phyloP scores from a whole-genome alignment of 2,888 invertebrate genomes.

The Dichetophora obliterata region DNA sequence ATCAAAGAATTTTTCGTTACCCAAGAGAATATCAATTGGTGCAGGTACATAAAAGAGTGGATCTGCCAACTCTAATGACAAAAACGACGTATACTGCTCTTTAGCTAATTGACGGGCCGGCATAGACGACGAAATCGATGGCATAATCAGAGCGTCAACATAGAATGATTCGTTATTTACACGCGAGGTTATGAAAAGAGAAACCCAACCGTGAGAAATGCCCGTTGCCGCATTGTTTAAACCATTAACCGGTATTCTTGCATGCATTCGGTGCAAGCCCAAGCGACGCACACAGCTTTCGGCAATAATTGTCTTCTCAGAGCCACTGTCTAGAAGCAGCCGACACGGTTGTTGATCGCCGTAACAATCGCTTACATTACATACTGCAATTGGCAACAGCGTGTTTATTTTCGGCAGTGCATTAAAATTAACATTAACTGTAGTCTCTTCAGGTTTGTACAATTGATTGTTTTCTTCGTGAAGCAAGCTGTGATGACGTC shows the following conservation, averaged over 20 bases:
- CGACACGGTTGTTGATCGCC: not conserved
- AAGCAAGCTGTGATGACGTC: no score
- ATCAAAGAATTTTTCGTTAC: conserved; percentile 6
- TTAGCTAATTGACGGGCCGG: no score
- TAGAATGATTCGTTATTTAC: not conserved
- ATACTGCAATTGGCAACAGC: not conserved
- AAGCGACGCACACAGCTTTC: no score
- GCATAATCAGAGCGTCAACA: no score
- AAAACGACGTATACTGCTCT: not conserved
- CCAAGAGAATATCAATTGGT: conserved; percentile 2
- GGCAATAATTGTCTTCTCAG: no score
- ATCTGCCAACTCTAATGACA: conserved; percentile 1
- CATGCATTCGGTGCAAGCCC: not conserved
- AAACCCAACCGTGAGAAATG: not conserved
- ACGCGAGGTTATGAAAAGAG: not conserved
- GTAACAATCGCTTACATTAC: not conserved
- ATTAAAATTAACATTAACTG: no score
- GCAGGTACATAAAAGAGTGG: not conserved
- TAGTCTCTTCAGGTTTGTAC: no score
- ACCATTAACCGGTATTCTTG: not conserved
- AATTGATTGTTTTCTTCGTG: no score
- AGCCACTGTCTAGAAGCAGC: no score
- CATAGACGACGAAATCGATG: no score
- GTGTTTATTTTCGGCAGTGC: no score
- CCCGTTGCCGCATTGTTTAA: not conserved